Percentiles rank a stretch among this genome's conserved stretches.
Evolutionary conservation across 1,140 invertebrate species (phyloP).

Genomic region (Drosophila neocordata): DNA sequence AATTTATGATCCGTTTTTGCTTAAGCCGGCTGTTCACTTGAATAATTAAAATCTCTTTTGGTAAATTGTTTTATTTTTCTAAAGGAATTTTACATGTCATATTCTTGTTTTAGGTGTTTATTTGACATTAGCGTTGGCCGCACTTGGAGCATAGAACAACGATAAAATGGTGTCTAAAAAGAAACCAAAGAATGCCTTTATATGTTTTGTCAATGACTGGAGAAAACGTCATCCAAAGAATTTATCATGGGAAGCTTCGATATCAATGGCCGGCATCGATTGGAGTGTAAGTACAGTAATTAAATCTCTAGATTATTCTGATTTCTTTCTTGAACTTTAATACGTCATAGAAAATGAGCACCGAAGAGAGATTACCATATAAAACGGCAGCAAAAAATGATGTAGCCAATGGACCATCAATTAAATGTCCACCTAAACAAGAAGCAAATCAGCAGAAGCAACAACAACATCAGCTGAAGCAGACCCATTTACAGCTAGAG

Average conservation of each 20-base stretch:
- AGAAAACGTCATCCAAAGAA: neutral
- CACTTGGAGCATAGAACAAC: neutral
- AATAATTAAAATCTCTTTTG: too few relatives aligned
- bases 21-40: too few relatives aligned
- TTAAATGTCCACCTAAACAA: neutral
- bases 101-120: neutral
- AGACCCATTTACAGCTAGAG: too few relatives aligned
- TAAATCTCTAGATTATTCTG: neutral
- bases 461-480: neutral
- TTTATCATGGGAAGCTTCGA: neutral
- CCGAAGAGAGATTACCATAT: constrained; percentile 7
- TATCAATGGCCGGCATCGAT: neutral
- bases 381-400: neutral
- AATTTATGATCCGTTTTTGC: too few relatives aligned
- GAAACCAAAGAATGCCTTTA: neutral
- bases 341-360: neutral
- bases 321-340: neutral
- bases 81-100: neutral
- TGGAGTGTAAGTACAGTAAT: neutral
- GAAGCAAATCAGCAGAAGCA: neutral
- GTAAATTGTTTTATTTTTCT: too few relatives aligned
- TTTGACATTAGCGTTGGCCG: neutral
- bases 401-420: neutral
- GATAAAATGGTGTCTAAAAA: neutral
- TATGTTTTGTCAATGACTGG: neutral